Base-by-base conservation (phyloP, 2,888 invertebrate genomes). In the Coelopa pilipes region DNA sequence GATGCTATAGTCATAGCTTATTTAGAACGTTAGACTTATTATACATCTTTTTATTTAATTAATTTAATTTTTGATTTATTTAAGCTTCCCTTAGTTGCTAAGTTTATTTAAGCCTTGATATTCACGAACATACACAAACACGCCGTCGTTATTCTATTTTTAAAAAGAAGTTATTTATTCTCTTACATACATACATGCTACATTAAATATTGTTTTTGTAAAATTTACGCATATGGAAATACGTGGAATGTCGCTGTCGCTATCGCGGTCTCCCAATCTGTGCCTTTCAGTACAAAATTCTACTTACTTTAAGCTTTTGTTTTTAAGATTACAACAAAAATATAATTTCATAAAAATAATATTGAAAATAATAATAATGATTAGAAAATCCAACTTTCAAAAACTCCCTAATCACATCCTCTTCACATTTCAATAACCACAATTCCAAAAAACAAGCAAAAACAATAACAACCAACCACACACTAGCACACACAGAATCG, bases 231-330 rank as follows among this genome's bases (percentile, higher is more conserved):
- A 84, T 85, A 84, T 83, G 82, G 82, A 84, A 82, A 82, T 83
- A 84, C 83, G 86, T 87, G 86, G 83, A 87, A 87, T 87, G 87
- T 88, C 87, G 85, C 86, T 87, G 87, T 88, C 87, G 87, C 87
- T 87, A 87, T 87, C 87, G 88, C 87, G 87, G 87, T 87, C 83
- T 86, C 88, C 88, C 87, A 88, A 88, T 88, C 88, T 88, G 88
- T 87, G 88, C 86, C 86, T 86, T 83, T 82, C 74, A 50, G 49
- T 73, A 65, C 57, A 59, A 71, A 74, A 78, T 71, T 78, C 75
- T 78, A 81, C 79, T 76, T 74, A 70, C 49, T 50, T 19, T 60
- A 47, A 47, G 46, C n/a, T 70, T 59, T 69, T 57, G 1, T n/a
- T 46, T 57, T 46, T 66, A 11, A 12, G 12, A 21, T 15, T 15